A percentile compares a stretch with the other conserved stretches of the same genome.
Evolutionary conservation across 92 coral and sea anemone genomes (phyloP).

Genomic region (Zoanthus solanderi): DNA sequence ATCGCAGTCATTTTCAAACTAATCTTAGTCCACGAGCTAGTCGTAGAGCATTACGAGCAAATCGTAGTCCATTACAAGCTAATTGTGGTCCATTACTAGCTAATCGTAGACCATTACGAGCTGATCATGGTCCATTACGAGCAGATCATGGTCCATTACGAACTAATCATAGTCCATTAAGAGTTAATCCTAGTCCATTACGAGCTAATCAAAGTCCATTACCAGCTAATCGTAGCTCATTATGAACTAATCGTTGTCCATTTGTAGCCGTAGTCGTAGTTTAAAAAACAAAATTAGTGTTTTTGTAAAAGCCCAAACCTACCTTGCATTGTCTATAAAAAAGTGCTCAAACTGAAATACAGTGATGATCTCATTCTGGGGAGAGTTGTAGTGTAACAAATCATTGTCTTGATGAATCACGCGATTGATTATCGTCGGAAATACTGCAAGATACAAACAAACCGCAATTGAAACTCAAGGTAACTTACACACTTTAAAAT

Average conservation of each 20-base stretch:
- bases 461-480: not conserved
- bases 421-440: constrained; percentile 89
- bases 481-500: not conserved
- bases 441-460: constrained; percentile 63
- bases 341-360: constrained; percentile 97
- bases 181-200: too few species aligned
- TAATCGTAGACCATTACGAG: too few species aligned
- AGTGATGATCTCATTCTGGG: constrained; percentile 78
- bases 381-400: constrained; percentile 59
- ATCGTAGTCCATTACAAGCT: too few species aligned
- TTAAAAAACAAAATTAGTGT: not conserved
- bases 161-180: too few species aligned
- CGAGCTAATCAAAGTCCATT: too few species aligned
- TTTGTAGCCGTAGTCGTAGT: not conserved
- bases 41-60: too few species aligned
- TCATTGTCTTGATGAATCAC: constrained; percentile 85
- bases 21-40: too few species aligned
- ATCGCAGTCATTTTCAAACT: too few species aligned
- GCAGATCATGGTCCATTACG: not conserved
- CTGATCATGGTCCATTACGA: not conserved
- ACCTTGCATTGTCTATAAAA: constrained; percentile 89
- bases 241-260: not conserved
- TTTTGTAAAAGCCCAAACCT: not conserved
- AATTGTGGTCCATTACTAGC: too few species aligned
- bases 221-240: too few species aligned